phyloP scores from a whole-genome alignment of 1,140 invertebrate species.

The Aphidius gifuensis region DNA sequence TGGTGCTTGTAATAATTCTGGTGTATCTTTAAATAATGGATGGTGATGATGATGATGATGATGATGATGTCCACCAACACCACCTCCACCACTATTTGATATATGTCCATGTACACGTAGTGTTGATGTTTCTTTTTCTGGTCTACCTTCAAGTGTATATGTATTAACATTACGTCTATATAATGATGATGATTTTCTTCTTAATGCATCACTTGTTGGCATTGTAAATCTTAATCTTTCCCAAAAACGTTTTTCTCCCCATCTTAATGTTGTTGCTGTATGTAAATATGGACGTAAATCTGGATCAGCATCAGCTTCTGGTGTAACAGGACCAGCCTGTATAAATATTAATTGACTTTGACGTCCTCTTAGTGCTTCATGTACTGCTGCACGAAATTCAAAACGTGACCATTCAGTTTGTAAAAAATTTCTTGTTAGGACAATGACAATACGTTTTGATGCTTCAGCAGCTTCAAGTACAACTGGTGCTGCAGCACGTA shows the following conservation, averaged over 20 bases:
- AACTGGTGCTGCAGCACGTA: slow-evolving; percentile 70
- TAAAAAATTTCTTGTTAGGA: slow-evolving; percentile 79
- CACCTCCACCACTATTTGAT: slow-evolving; percentile 33
- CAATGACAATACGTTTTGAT: slow-evolving; percentile 73
- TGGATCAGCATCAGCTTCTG: slow-evolving; percentile 79
- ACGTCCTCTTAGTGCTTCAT: slow-evolving; percentile 80
- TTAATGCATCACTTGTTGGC: slow-evolving; percentile 60
- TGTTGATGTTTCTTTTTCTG: slow-evolving; percentile 56
- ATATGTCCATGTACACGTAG: slow-evolving; percentile 53
- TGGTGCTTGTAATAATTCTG: slow-evolving; percentile 48
- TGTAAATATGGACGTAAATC: slow-evolving; percentile 86
- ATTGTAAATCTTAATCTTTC: slow-evolving; percentile 85
- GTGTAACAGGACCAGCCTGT: slow-evolving; percentile 73
- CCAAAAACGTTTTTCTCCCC: slow-evolving; percentile 90
- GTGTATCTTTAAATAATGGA: slow-evolving; percentile 52
- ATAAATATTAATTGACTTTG: slow-evolving; percentile 83
- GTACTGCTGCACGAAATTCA: slow-evolving; percentile 79
- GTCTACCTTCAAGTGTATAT: slow-evolving; percentile 64
- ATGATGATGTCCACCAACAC: slow-evolving; percentile 48
- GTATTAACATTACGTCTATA: slow-evolving; percentile 76
- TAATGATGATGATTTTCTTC: slow-evolving; percentile 54
- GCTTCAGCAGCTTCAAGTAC: slow-evolving; percentile 85
- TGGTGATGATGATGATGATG: slow-evolving; percentile 41
- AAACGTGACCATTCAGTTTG: slow-evolving; percentile 83
- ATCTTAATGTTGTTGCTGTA: slow-evolving; percentile 75